Evolutionary conservation across 2,113 vertebrate species (phyloP), one percentile per base, ranked within the genome.

Genomic region (Macroglossus sobrinus): DNA sequence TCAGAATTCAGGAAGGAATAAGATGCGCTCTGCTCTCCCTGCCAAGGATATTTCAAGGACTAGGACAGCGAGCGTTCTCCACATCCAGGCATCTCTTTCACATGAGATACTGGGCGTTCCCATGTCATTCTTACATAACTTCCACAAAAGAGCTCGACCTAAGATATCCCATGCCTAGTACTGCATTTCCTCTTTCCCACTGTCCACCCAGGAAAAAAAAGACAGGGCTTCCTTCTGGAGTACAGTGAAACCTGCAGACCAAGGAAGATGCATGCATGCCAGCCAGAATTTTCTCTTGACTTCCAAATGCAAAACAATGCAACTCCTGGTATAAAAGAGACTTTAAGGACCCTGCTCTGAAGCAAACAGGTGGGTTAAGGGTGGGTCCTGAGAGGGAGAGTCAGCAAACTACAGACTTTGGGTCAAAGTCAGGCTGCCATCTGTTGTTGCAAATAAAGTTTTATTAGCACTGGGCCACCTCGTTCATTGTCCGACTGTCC

Each of bases 41-140:
- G 84, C 96, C 94, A 84, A 95, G 78, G 81, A 79, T 2, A 33
- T 63, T 26, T 84, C 78, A n/a, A 86, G 71, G 68, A 45, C 45
- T 0, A 18, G 38, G 64, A 45, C 72, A 21, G 85, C 30, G 13
- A 18, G 85, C 30, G 13, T 21, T 66, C 79, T 13, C 4, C 21
- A 45, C 5, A 43, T 18, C 33, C 28, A 8, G 40, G 12, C 47
- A 3, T 24, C 68, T 33, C 28, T 24, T 61, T 10, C 94, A 28
- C 43, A 19, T 2, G 21, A 74, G 93, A 16, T 13, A 59, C 0
- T 0, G 11, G 26, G 30, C 8, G 12, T 35, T 18, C 57, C 45
- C 0, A 0, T 35, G n/a, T 30, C 30, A 11, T 59, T 40, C 30
- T 5, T 14, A 7, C 0, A 28, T 50, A 55, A 53, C 10, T 50